Evolutionary conservation across 2,888 invertebrate genomes (phyloP).

Genomic region (Eristalis intricaria): DNA sequence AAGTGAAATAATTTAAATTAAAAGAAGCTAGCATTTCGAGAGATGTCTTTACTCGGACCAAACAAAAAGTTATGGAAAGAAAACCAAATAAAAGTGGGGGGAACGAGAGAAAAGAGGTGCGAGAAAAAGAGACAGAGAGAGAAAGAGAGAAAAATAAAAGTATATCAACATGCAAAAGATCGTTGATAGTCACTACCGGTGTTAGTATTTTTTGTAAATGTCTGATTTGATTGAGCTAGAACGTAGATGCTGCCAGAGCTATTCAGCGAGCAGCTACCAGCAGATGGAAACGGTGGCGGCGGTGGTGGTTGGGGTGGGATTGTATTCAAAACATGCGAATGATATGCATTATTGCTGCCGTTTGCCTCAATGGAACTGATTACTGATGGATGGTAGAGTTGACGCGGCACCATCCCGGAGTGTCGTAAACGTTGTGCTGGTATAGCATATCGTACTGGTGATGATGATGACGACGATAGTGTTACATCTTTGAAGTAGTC

Average conservation of each 20-base stretch:
- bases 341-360: constrained; percentile 22
- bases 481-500: constrained; percentile 19
- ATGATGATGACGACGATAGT: background rate
- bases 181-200: constrained; percentile 49
- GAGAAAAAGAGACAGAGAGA: constrained; percentile 2
- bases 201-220: constrained; percentile 52
- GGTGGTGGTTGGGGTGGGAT: constrained; percentile 51
- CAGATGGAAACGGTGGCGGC: constrained; percentile 44
- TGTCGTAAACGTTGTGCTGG: constrained; percentile 42
- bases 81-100: background rate
- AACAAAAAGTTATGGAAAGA: background rate
- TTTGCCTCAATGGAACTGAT: background rate
- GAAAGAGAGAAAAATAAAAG: background rate
- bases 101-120: background rate
- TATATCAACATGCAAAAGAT: constrained; percentile 49
- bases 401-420: background rate
- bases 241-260: constrained; percentile 6
- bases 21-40: constrained; percentile 29
- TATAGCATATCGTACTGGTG: constrained; percentile 51
- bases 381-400: background rate
- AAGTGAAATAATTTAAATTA: constrained; percentile 35
- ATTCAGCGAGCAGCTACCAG: background rate
- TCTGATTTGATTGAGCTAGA: constrained; percentile 20
- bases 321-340: constrained; percentile 10
- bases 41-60: background rate